Percentiles rank a stretch among this genome's conserved stretches.
Conservation (phyloP, 1,140 invertebrate genomes). For the Asobara japonica region DNA sequence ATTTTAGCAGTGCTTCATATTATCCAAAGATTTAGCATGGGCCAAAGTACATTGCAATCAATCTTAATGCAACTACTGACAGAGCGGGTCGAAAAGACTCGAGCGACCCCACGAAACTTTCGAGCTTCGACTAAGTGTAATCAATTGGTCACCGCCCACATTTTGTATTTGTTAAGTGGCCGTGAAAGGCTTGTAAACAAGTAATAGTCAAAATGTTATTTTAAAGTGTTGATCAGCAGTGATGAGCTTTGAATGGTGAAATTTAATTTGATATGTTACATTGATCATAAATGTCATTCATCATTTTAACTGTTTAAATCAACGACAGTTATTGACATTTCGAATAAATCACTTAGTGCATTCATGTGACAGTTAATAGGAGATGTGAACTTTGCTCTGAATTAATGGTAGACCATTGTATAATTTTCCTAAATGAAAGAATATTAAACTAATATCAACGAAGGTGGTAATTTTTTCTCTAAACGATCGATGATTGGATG, state of each 20-base stretch:
- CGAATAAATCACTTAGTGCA: too few species aligned
- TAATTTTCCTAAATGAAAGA: neutral
- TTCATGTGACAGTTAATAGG: too few species aligned
- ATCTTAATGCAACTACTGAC: slow-evolving; percentile 2
- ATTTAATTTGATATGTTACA: neutral
- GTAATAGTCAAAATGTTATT: neutral
- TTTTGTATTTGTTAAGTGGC: slow-evolving; percentile 17
- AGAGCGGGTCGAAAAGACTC: neutral
- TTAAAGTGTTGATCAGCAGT: neutral
- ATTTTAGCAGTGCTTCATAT: too few species aligned
- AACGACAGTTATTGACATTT: neutral
- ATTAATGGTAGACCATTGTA: neutral
- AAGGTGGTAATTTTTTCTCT: slow-evolving; percentile 6
- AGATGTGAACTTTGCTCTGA: neutral
- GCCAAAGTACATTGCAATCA: slow-evolving; percentile 18
- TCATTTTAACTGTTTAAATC: neutral
- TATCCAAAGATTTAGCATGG: slow-evolving; percentile 8
- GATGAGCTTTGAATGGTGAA: neutral
- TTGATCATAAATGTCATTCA: neutral
- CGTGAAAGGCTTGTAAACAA: slow-evolving; percentile 20
- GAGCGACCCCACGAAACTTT: slow-evolving; percentile 17
- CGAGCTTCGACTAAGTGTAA: neutral
- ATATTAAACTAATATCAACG: neutral
- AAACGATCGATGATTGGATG: slow-evolving; percentile 4
- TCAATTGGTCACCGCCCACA: slow-evolving; percentile 20